Percentiles rank a stretch among this genome's conserved stretches.
Conservation (phyloP, 2,888 invertebrate species). For the Pyrrhosoma nymphula region DNA sequence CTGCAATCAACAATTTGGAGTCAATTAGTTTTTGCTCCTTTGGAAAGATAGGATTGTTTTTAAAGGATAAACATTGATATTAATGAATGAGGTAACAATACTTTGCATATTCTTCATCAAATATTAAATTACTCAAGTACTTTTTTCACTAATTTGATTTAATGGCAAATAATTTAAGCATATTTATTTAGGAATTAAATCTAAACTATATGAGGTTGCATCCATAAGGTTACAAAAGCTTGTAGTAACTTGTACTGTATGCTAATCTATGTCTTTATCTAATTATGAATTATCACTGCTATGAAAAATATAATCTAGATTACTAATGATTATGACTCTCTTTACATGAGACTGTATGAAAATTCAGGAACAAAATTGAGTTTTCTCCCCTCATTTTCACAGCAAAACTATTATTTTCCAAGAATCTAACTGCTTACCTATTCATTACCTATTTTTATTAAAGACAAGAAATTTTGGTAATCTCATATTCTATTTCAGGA, state of each 20-base stretch:
- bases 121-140: neutral
- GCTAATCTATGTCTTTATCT: neutral
- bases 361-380: neutral
- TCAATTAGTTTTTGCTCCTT: neutral
- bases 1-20: neutral
- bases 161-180: neutral
- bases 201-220: neutral
- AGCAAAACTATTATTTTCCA: neutral
- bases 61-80: neutral
- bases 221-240: neutral
- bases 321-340: neutral
- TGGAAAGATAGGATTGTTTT: too few species aligned
- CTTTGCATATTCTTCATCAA: neutral
- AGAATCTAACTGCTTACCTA: neutral
- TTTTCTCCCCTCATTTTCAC: neutral
- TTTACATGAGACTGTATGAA: neutral
- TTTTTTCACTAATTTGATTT: neutral
- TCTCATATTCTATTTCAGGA: slow-evolving; percentile 55
- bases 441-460: neutral
- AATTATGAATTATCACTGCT: neutral
- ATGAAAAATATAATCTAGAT: neutral
- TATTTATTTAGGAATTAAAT: neutral
- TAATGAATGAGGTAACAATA: neutral
- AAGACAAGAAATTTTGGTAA: neutral
- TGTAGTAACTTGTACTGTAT: neutral